A percentile compares a stretch with the other conserved stretches of the same genome.
phyloP scores from a whole-genome alignment of 2,888 invertebrate species.

The Hirudinaria manillensis region DNA sequence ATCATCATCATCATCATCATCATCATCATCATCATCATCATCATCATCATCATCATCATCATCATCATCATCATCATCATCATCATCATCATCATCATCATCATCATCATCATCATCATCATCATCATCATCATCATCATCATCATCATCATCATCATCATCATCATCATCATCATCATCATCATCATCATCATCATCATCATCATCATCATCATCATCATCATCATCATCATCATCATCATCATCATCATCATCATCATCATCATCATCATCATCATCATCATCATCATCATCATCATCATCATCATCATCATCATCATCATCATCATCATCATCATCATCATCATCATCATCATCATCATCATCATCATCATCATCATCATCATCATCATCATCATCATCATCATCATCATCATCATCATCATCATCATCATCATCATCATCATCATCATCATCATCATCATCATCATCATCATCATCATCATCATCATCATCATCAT shows the following conservation, averaged over 20 bases:
- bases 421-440: neutral
- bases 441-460: neutral
- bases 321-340: neutral
- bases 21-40: slow-evolving; percentile 13
- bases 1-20: slow-evolving; percentile 12
- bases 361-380: neutral
- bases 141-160: neutral
- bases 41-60: slow-evolving; percentile 13
- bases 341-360: slow-evolving; percentile 3
- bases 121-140: neutral
- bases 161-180: slow-evolving; percentile 11
- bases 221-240: neutral
- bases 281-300: neutral
- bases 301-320: neutral
- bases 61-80: slow-evolving; percentile 18
- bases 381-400: neutral
- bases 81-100: slow-evolving; percentile 15
- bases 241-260: neutral
- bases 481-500: neutral
- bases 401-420: neutral
- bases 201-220: neutral
- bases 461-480: neutral
- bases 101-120: slow-evolving; percentile 1
- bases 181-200: slow-evolving; percentile 7
- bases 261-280: neutral